Conservation (phyloP, 2,797 vertebrate species). For the Chelidonichthys spinosus region DNA sequence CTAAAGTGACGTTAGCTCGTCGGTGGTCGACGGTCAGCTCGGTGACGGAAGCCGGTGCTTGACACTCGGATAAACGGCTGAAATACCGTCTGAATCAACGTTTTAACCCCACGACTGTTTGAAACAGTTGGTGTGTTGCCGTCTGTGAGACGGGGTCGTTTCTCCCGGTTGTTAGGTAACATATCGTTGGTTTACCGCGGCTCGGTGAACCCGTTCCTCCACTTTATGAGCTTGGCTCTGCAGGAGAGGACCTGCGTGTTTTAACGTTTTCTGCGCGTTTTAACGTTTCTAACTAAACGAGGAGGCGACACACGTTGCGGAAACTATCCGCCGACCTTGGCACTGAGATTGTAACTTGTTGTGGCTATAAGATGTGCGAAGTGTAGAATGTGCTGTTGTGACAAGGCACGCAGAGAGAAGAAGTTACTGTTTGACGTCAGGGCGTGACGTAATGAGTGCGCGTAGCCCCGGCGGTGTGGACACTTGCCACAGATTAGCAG, state of each 20-base stretch:
- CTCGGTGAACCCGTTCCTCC: not conserved
- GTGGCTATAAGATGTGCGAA: not conserved
- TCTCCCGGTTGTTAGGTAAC: not conserved
- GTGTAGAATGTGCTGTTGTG: not conserved
- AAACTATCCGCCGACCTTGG: not conserved
- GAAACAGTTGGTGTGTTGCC: rapidly evolving
- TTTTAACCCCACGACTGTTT: not conserved
- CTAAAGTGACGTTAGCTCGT: conserved; percentile 38
- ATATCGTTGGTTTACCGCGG: not conserved
- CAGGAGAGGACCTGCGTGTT: not conserved
- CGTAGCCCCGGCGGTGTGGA: not conserved
- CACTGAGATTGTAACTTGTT: not conserved
- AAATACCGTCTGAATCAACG: not conserved
- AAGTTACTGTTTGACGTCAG: not conserved
- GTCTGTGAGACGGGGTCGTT: rapidly evolving
- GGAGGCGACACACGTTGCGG: too few species aligned
- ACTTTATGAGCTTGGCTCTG: not conserved
- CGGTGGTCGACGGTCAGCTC: not conserved
- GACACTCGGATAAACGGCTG: not conserved
- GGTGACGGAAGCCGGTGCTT: not conserved
- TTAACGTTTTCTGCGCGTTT: too few species aligned
- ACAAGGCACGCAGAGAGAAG: not conserved
- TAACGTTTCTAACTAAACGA: not conserved
- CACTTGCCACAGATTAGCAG: not conserved
- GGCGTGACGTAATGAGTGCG: not conserved